These are phyloP conservation scores for Drosophila hamatofila DNA, from an alignment of 2,888 invertebrate genomes.

Conservation along the genomic window DNA sequence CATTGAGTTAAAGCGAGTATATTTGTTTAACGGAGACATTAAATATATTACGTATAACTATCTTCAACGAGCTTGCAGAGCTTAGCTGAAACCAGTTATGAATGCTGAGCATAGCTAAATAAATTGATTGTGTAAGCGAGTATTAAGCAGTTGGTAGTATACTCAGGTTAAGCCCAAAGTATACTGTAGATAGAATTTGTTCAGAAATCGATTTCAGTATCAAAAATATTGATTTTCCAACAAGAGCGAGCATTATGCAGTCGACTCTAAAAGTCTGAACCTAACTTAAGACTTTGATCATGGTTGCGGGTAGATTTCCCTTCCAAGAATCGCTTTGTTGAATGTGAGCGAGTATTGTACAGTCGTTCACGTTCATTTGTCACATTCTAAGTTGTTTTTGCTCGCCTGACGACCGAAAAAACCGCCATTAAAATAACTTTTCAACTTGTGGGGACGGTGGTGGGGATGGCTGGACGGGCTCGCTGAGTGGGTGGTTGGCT, in stretches of 20 bases:
- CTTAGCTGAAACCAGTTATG: neutral
- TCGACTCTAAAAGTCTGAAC: neutral
- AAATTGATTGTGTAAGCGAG: neutral
- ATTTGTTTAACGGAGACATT: neutral
- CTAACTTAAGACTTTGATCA: neutral
- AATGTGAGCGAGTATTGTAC: neutral
- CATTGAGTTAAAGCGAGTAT: neutral
- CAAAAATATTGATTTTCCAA: neutral
- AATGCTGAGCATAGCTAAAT: neutral
- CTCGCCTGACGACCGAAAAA: slow-evolving; percentile 39
- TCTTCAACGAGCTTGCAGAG: neutral
- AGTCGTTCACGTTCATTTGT: neutral
- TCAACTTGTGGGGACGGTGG: slow-evolving; percentile 36
- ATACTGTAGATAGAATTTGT: neutral
- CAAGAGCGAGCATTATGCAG: neutral
- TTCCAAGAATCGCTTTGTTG: neutral
- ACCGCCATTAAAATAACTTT: slow-evolving; percentile 69
- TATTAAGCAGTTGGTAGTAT: neutral
- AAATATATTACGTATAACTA: too few species aligned
- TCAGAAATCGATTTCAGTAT: neutral
- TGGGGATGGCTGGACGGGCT: neutral
- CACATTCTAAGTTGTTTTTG: neutral
- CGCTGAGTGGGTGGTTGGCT: neutral
- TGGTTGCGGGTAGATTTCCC: neutral
- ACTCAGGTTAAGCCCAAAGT: neutral